Evolutionary conservation across 1,140 invertebrate genomes (phyloP), one percentile per base, ranked within the genome.

Genomic region (Triops longicaudatus): DNA sequence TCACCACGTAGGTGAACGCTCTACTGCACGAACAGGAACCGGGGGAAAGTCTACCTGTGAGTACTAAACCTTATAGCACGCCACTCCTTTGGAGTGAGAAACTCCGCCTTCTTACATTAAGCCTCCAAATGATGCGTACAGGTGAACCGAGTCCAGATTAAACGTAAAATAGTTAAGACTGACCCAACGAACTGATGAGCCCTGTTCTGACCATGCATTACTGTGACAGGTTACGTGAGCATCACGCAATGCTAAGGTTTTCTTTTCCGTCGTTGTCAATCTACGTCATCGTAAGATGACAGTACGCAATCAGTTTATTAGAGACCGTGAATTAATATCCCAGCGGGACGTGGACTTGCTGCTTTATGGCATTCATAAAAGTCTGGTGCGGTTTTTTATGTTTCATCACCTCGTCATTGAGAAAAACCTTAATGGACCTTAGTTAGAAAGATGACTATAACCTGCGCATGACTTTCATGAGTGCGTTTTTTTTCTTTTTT

Each of bases 1-100:
- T 63, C 50, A 63, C 50, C 50, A 63, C 50, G 50, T 22, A 63
- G 50, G 50, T 63, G 50, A 63, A 63, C 50, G 50, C 22, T 63
- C 50, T 63, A 63, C 50, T 63, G 50, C 50, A 63, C 50, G n/a
- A 63, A 22, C 14, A 63, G 50, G 50, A 63, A 63, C 50, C 22
- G 50, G 14, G 50, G 50, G 50, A 22, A 63, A 63, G 50, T 63
- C 50, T 63, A 63, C 50, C 50, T 63, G 50, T 63, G 22, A 63
- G 50, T 63, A 63, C 10, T 22, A 63, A 63, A 22, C 50, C 17
- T 63, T 63, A 63, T 63, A 14, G 50, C 7, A 63, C 14, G 50
- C 50, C 50, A 63, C 50, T 63, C 50, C 50, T 22, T 63, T 22
- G 50, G 6, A 37, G 31, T 5, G 50, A 63, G n/a, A 63, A 63